Percentiles rank a stretch among this genome's conserved stretches.
phyloP scores from a whole-genome alignment of 2,888 invertebrate species.

The Synanthedon myopaeformis region DNA sequence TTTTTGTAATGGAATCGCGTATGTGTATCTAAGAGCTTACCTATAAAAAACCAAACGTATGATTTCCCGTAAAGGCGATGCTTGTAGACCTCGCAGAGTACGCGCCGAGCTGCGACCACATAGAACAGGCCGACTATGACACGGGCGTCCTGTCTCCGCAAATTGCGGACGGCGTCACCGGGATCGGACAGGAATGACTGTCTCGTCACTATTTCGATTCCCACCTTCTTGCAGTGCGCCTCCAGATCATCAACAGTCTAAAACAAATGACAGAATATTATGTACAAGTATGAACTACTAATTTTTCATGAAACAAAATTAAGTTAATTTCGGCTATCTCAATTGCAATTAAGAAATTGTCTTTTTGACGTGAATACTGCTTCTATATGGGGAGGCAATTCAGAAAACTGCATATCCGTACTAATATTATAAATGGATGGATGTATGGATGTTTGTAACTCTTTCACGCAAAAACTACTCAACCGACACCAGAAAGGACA shows the following conservation, averaged over 20 bases:
- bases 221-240: slow-evolving; percentile 89
- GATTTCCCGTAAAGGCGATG: slow-evolving; percentile 93
- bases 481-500: no score
- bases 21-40: slow-evolving; percentile 56
- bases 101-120: slow-evolving; percentile 95
- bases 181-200: slow-evolving; percentile 98
- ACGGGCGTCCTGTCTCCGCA: slow-evolving; percentile 94
- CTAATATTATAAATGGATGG: no score
- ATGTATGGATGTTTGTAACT: no score
- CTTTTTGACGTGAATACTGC: no score
- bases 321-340: no score
- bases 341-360: no score
- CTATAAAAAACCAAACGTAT: slow-evolving; percentile 99
- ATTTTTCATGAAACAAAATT: no score
- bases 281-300: no score
- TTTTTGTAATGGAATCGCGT: slow-evolving; percentile 1
- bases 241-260: slow-evolving; percentile 98
- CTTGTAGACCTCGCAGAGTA: slow-evolving; percentile 96
- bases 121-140: slow-evolving; percentile 99
- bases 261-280: slow-evolving; percentile 14
- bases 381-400: no score
- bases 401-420: no score
- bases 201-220: slow-evolving; percentile 95
- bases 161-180: slow-evolving; percentile 93
- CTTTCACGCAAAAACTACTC: no score